Conservation (phyloP, 2,888 invertebrate genomes). For the Drosophila infuscata region DNA sequence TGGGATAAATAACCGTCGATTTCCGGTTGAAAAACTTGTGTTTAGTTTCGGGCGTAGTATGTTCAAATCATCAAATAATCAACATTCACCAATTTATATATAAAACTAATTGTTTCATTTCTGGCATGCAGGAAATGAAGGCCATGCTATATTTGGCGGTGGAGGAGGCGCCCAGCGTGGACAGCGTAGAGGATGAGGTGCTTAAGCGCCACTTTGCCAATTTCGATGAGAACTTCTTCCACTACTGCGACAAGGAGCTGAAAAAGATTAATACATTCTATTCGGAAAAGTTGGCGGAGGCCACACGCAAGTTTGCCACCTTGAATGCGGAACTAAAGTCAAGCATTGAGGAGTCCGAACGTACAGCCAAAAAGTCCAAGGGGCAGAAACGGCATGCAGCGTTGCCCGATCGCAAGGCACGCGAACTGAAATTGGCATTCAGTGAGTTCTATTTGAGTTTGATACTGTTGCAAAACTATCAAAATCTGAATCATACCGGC, state of each 20-base stretch:
- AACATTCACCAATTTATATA: background rate
- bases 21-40: background rate
- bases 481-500: constrained; percentile 99
- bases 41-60: background rate
- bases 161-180: constrained; percentile 95
- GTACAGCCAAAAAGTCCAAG: constrained; percentile 84
- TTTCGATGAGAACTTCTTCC: constrained; percentile 98
- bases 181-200: constrained; percentile 95
- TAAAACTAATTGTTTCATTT: background rate
- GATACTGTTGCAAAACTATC: constrained; percentile 98
- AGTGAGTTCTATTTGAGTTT: constrained; percentile 99
- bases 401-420: constrained; percentile 92
- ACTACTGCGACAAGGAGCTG: constrained; percentile 97
- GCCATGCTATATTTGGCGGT: constrained; percentile 96
- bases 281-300: constrained; percentile 98
- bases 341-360: constrained; percentile 86
- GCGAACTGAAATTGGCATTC: constrained; percentile 98
- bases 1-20: background rate
- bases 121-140: constrained; percentile 93
- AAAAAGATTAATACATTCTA: constrained; percentile 99
- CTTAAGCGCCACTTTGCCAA: constrained; percentile 95
- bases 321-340: constrained; percentile 94
- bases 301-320: constrained; percentile 96
- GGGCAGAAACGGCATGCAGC: constrained; percentile 86
- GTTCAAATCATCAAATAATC: background rate